A percentile compares a stretch with the other conserved stretches of the same genome.
Evolutionary conservation across 2,888 invertebrate species (phyloP).

Genomic region (Phania funesta): DNA sequence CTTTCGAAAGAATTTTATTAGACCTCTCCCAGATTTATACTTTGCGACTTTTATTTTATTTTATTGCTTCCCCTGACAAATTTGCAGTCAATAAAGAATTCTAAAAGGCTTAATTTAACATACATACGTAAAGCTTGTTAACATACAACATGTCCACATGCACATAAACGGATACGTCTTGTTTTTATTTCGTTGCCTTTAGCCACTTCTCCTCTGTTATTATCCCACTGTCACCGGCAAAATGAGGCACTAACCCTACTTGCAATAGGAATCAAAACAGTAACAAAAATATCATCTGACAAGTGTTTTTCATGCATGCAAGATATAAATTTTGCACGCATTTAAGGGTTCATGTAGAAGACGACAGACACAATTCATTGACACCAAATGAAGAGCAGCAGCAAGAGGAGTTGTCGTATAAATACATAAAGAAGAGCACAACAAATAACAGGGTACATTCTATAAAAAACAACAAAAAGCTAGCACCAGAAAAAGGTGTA

Average conservation of each 20-base stretch:
- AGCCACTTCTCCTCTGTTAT: not conserved
- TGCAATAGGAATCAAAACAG: slow-evolving; percentile 44
- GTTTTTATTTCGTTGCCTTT: not conserved
- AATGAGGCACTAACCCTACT: slow-evolving; percentile 35
- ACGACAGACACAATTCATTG: slow-evolving; percentile 66
- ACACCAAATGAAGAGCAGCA: slow-evolving; percentile 52
- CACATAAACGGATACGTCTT: slow-evolving; percentile 19
- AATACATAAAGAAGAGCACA: not conserved
- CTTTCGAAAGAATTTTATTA: too few relatives aligned
- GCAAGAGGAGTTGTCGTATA: not conserved
- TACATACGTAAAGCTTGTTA: slow-evolving; percentile 60
- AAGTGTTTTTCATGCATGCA: slow-evolving; percentile 64
- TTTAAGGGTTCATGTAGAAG: slow-evolving; percentile 60
- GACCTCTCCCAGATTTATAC: too few relatives aligned
- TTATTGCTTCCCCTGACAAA: slow-evolving; percentile 15
- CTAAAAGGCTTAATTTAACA: slow-evolving; percentile 48
- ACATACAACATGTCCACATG: slow-evolving; percentile 38
- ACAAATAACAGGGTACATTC: not conserved
- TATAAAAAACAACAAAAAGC: slow-evolving; percentile 5
- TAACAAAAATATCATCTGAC: slow-evolving; percentile 51
- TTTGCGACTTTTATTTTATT: not conserved
- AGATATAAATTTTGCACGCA: slow-evolving; percentile 65
- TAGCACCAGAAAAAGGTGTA: slow-evolving; percentile 4
- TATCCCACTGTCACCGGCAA: slow-evolving; percentile 13
- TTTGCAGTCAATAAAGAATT: not conserved